Base-by-base conservation (phyloP, 2,797 vertebrate species). In the Malacoraja senta region DNA sequence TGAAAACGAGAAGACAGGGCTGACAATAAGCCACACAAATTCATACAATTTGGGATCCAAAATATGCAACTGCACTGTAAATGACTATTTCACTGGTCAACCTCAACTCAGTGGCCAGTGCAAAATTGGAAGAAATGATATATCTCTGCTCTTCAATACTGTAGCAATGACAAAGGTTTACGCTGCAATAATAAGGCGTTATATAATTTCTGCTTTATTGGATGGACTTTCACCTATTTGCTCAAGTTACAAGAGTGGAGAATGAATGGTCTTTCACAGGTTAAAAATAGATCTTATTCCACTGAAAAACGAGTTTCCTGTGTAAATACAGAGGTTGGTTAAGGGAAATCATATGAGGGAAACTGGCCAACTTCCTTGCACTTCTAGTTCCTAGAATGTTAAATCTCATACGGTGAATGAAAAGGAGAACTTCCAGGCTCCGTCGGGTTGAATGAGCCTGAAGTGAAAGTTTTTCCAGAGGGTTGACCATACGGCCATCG, bases 391-490 rank as follows among this genome's bases (percentile, higher is more conserved):
- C 19, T 74, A 76, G 90, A 92, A 92, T 72, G 44, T 92, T 13
- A 76, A 76, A 74, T 92, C 35, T 44, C 71, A 76, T 44, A 53
- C n/a, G 38, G 68, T 53, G 71, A 74, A 74, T 44, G 90, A 72
- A 91, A 92, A 44, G 90, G 29, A 74, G 90, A 92, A 92, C 71
- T 53, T 76, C 58, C 12, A 17, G 38, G 68, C 65, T 68, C 68
- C 7, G 32, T 91, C 65, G 21, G 38, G 90, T 8, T 74, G 32
- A 8, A 53, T 8, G 26, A 92, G 68, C 12, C 38, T 76, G 90
- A 92, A 92, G 68, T 76, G 90, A 92, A 92, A 58, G 90, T 92
- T 74, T 92, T 74, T 74, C 38, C 38, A 53, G 38, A 92, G 35
- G 90, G 71, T 76, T 76, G 10, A 92, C 72, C 35, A n/a, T 71